phyloP scores from a whole-genome alignment of 2,113 vertebrate genomes.

The Syngnathus floridae region DNA sequence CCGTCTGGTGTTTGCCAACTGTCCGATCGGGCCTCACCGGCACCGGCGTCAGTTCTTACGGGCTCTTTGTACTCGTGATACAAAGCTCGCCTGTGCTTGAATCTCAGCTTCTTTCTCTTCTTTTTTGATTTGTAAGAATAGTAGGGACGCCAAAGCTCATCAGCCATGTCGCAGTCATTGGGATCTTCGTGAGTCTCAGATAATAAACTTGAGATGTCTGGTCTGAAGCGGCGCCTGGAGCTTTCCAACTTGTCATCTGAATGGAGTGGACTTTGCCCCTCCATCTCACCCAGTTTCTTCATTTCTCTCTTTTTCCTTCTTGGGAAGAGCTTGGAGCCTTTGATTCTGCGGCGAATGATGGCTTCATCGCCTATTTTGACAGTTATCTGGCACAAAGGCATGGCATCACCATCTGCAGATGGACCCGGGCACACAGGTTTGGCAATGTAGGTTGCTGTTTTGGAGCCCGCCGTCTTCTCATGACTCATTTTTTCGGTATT shows the following conservation, averaged over 20 bases:
- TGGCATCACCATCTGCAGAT: slow-evolving; percentile 78
- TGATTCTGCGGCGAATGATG: slow-evolving; percentile 87
- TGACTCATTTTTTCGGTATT: slow-evolving; percentile 57
- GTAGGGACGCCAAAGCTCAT: slow-evolving; percentile 94
- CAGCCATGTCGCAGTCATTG: slow-evolving; percentile 86
- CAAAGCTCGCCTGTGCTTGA: slow-evolving; percentile 73
- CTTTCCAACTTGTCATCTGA: slow-evolving; percentile 60
- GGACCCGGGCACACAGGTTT: slow-evolving; percentile 92
- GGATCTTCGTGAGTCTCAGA: slow-evolving; percentile 78
- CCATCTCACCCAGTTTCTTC: slow-evolving; percentile 39
- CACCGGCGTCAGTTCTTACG: slow-evolving; percentile 33
- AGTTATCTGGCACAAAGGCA: slow-evolving; percentile 94
- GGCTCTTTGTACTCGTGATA: slow-evolving; percentile 45
- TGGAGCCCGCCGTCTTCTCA: slow-evolving; percentile 66
- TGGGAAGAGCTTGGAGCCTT: slow-evolving; percentile 89
- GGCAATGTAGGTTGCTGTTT: slow-evolving; percentile 92
- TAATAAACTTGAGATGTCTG: slow-evolving; percentile 64
- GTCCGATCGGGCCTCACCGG: slow-evolving; percentile 38
- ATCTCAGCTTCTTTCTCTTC: slow-evolving; percentile 82
- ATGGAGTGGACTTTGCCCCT: slow-evolving; percentile 25
- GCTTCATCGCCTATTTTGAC: slow-evolving; percentile 97
- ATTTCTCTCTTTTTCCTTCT: slow-evolving; percentile 73
- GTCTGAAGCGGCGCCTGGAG: slow-evolving; percentile 64
- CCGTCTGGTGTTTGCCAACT: slow-evolving; percentile 54
- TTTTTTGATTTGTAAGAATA: slow-evolving; percentile 97